Conservation (phyloP, 2,113 vertebrate genomes). For the Empidonax alnorum region DNA sequence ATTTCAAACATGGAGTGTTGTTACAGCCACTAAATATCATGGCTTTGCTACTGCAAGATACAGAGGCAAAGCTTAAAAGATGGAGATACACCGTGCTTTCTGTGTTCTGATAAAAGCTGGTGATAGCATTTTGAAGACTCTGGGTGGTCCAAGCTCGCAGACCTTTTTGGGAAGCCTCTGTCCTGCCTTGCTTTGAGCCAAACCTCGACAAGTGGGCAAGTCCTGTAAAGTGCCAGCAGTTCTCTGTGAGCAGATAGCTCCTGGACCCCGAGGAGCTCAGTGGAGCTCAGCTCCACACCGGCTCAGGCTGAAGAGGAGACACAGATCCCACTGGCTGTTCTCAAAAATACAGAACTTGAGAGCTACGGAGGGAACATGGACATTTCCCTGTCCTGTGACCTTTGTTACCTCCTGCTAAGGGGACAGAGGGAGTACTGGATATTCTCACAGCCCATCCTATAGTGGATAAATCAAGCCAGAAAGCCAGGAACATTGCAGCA, state of each 20-base stretch:
- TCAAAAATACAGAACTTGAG: not conserved
- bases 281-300: accelerated
- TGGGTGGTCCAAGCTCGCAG: not conserved
- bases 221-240: not conserved
- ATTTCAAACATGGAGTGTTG: not conserved
- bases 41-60: not conserved
- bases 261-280: accelerated
- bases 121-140: not conserved
- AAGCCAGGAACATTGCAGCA: not conserved
- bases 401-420: not conserved
- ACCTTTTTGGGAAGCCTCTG: not conserved
- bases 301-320: not conserved
- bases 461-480: not conserved
- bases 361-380: not conserved
- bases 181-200: not conserved
- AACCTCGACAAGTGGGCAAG: not conserved
- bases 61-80: not conserved
- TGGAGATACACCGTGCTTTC: not conserved
- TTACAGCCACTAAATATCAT: not conserved
- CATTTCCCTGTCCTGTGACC: not conserved
- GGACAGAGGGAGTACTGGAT: not conserved
- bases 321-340: not conserved
- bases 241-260: not conserved
- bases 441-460: not conserved
- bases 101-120: not conserved